Percentiles rank a stretch among this genome's conserved stretches.
Conservation (phyloP, 2,888 invertebrate genomes). For the Helicoverpa assulta region DNA sequence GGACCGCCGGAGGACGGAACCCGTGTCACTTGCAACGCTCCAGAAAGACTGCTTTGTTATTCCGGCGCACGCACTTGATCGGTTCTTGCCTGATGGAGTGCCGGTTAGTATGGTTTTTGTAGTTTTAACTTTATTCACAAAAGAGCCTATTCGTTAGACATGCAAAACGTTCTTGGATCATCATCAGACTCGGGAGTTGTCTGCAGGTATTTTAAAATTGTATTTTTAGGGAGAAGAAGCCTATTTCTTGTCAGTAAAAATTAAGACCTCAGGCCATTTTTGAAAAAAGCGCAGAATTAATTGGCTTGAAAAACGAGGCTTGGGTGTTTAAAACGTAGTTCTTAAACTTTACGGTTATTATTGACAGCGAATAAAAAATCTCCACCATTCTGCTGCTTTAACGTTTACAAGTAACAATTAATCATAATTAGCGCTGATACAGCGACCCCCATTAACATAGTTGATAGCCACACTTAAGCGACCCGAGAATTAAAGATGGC, state of each 20-base stretch:
- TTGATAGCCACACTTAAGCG: conserved; percentile 50
- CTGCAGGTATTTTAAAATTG: too few relatives aligned
- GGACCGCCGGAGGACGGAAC: conserved; percentile 90
- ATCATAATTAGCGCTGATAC: conserved; percentile 57
- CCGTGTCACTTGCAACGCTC: conserved; percentile 94
- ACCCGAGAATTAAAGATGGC: conserved; percentile 36
- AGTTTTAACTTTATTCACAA: too few relatives aligned
- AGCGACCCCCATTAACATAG: conserved; percentile 54
- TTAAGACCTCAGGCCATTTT: too few relatives aligned
- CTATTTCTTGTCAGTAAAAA: too few relatives aligned
- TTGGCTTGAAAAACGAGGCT: too few relatives aligned
- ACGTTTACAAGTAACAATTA: conserved; percentile 42
- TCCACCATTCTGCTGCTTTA: conserved; percentile 23
- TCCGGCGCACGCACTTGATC: conserved; percentile 96
- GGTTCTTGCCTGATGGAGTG: conserved; percentile 97
- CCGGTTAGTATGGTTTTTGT: conserved; percentile 90
- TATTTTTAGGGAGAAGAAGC: too few relatives aligned
- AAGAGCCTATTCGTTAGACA: too few relatives aligned
- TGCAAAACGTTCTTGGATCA: too few relatives aligned
- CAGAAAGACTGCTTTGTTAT: conserved; percentile 98
- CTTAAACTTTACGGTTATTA: not conserved
- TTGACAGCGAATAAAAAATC: conserved; percentile 6
- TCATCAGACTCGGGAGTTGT: too few relatives aligned
- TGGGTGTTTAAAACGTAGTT: not conserved
- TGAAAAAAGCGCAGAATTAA: too few relatives aligned